Percentiles rank a stretch among this genome's conserved stretches.
Conservation (phyloP, 2,113 vertebrate genomes). For the Varanus komodoensis region DNA sequence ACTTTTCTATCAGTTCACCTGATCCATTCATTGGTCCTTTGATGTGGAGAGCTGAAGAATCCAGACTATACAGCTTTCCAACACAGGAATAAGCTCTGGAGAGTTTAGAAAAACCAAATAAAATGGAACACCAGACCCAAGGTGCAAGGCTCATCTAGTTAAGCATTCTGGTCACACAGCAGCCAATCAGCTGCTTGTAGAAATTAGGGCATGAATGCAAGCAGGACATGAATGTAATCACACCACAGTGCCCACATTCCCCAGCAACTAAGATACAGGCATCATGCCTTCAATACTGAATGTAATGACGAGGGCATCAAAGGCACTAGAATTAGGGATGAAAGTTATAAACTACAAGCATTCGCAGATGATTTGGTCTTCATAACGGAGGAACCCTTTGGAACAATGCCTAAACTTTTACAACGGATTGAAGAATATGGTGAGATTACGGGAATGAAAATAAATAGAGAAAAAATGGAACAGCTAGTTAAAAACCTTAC, state of each 20-base stretch:
- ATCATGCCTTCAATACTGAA: neutral
- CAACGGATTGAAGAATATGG: no score
- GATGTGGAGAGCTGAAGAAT: neutral
- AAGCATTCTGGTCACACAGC: neutral
- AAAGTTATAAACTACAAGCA: no score
- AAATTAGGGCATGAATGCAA: neutral
- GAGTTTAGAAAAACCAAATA: neutral
- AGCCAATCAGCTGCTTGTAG: neutral
- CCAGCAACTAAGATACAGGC: neutral
- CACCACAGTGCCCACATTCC: neutral
- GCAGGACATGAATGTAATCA: neutral
- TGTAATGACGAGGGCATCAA: no score
- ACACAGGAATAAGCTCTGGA: neutral
- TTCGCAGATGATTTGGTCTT: no score
- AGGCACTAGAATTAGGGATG: no score
- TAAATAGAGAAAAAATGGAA: no score
- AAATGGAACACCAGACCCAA: neutral
- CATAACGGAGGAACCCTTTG: no score
- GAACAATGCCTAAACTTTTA: no score
- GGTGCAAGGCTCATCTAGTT: neutral
- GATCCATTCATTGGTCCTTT: neutral
- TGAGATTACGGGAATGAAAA: no score
- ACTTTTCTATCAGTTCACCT: neutral
- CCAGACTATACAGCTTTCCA: neutral
- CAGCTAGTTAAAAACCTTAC: no score